phyloP scores from a whole-genome alignment of 2,797 vertebrate species.

The Microctenopoma stevenorrisi region DNA sequence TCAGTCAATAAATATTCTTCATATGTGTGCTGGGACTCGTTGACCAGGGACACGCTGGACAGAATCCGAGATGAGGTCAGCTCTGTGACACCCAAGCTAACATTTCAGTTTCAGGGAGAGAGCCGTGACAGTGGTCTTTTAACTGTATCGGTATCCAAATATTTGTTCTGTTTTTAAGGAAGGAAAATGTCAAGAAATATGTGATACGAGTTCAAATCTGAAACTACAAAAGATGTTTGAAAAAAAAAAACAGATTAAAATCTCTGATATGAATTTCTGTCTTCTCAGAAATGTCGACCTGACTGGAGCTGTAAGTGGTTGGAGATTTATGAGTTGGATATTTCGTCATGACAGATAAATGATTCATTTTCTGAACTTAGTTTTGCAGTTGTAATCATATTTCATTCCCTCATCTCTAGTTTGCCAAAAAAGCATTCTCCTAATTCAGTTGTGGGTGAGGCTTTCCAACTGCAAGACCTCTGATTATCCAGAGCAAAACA shows the following conservation, averaged over 20 bases:
- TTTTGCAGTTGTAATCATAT: conserved; percentile 62
- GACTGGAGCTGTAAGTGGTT: conserved; percentile 7
- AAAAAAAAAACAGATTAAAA: too few species aligned
- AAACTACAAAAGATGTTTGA: too few species aligned
- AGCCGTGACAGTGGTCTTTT: background rate
- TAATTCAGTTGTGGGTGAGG: conserved; percentile 45
- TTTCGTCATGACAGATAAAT: conserved; percentile 36
- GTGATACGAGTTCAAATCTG: background rate
- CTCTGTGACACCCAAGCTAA: conserved; percentile 12
- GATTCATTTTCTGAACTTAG: conserved; percentile 34
- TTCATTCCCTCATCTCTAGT: conserved; percentile 16
- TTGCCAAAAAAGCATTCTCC: conserved; percentile 57
- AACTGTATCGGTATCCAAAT: background rate
- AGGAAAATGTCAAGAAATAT: background rate
- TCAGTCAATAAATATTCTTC: conserved; percentile 72
- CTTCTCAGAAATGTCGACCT: conserved; percentile 10
- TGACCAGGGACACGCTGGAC: conserved; percentile 33
- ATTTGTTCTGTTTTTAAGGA: conserved; percentile 7
- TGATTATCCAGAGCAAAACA: conserved; percentile 34
- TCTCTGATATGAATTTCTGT: background rate
- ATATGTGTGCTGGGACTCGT: conserved; percentile 61
- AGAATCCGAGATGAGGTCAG: conserved; percentile 22
- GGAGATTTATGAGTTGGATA: conserved; percentile 17
- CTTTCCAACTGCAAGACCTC: conserved; percentile 31
- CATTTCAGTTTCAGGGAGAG: background rate